Conservation (phyloP, 2,888 invertebrate species). For the Creontiades dilutus region DNA sequence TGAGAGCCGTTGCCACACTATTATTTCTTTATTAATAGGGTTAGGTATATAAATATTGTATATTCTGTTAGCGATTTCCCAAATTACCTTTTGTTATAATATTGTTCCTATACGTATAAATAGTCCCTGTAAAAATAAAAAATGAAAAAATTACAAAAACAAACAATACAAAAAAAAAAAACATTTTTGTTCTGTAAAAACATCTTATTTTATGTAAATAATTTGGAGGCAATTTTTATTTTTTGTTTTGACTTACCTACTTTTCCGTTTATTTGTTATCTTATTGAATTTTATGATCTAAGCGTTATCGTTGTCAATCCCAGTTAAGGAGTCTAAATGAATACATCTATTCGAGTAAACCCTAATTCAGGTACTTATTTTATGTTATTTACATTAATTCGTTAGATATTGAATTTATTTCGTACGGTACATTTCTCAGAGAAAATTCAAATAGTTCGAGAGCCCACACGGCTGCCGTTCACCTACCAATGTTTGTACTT, state of each 20-base stretch:
- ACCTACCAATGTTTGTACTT: conserved; percentile 36
- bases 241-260: not conserved
- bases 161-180: too few relatives aligned
- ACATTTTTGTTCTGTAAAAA: not conserved
- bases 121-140: conserved; percentile 47
- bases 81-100: conserved; percentile 37
- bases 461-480: not conserved
- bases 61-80: conserved; percentile 18
- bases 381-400: not conserved
- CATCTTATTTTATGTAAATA: conserved; percentile 54
- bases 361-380: not conserved
- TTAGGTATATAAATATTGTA: not conserved
- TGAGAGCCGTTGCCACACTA: not conserved
- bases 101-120: conserved; percentile 62
- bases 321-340: not conserved
- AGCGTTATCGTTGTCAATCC: conserved; percentile 8
- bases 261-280: not conserved
- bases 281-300: conserved; percentile 10
- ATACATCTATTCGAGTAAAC: not conserved
- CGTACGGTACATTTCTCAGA: not conserved
- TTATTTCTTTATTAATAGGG: not conserved
- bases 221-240: not conserved
- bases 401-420: not conserved
- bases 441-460: too few relatives aligned
- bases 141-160: too few relatives aligned